These are phyloP conservation scores for Hemibagrus guttatus DNA, from an alignment of 2,797 vertebrate genomes.

Conservation along the genomic window DNA sequence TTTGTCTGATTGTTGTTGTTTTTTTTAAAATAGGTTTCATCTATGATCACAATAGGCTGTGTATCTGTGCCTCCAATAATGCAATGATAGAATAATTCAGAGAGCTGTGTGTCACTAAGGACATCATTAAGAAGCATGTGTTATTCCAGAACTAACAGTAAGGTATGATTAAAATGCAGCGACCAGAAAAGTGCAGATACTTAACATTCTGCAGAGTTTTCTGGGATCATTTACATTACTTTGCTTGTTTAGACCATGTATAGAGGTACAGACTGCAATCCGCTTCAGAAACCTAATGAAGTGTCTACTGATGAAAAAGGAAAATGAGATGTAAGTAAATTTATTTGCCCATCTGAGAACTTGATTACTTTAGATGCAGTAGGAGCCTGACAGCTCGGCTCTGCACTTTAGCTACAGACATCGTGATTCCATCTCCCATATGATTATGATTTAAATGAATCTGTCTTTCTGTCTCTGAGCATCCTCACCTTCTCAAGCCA, in stretches of 20 bases:
- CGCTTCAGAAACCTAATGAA: conserved; percentile 31
- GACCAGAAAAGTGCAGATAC: conserved; percentile 3
- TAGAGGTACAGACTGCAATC: not conserved
- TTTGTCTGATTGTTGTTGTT: not conserved
- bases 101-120: conserved; percentile 2
- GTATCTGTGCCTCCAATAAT: conserved; percentile 5
- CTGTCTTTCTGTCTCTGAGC: conserved; percentile 14
- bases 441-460: conserved; percentile 30
- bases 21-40: not conserved
- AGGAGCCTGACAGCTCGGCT: not conserved
- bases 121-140: conserved; percentile 21
- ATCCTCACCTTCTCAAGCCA: conserved; percentile 22
- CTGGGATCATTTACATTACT: conserved; percentile 14
- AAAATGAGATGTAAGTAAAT: conserved; percentile 37
- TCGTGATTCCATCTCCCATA: conserved; percentile 8
- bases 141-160: conserved; percentile 1
- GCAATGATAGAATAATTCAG: not conserved
- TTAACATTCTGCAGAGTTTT: conserved; percentile 31
- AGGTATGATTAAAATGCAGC: not conserved
- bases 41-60: not conserved
- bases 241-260: conserved; percentile 3
- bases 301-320: conserved; percentile 25
- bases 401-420: not conserved
- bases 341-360: conserved; percentile 22
- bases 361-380: conserved; percentile 20